Base-by-base conservation (phyloP, 2,113 vertebrate species). In the Acanthisitta chloris region DNA sequence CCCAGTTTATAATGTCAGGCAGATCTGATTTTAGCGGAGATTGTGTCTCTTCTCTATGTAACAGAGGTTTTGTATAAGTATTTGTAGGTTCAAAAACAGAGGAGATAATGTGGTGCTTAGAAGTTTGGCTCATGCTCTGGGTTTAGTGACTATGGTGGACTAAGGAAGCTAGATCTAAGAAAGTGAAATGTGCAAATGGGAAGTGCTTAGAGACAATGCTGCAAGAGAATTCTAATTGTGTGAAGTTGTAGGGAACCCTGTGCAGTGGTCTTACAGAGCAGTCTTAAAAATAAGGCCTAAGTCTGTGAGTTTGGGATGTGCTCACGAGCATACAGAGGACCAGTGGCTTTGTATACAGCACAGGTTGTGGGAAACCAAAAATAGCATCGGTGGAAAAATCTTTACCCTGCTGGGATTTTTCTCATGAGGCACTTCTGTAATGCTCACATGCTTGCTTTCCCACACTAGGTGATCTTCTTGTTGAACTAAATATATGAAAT, bases 361-460 rank as follows among this genome's bases (percentile, higher is more conserved):
- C 34, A 86, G 70, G 71, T 6, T 85, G 62, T 17, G 21, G 20
- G 10, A 90, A 62, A 76, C 40, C 34, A 86, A 80, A 96, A 92
- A 88, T 67, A 88, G 59, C 21, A 48, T 10, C 29, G 17, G 26
- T 86, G 64, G 59, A 92, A 86, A 95, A 91, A 88, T 74, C 78
- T 64, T 65, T 36, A 71, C 40, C 79, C 81, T 94, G 65, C 65
- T 97, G 95, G 72, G 33, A 26, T 64, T 90, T 90, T 94, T 96
- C 94, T 93, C 94, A 96, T 26, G 36, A 36, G 33, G 40, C 34
- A 12, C 28, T 84, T 33, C 45, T 52, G 28, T 40, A 36, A 45
- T 15, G 48, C 46, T 73, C 94, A 93, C 8, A 4, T 93, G 93
- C 46, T 67, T 6, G 0, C 14, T 73, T 94, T 95, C 88, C 48